Conservation (phyloP, 2,888 invertebrate genomes). For the Agrotis clavis region DNA sequence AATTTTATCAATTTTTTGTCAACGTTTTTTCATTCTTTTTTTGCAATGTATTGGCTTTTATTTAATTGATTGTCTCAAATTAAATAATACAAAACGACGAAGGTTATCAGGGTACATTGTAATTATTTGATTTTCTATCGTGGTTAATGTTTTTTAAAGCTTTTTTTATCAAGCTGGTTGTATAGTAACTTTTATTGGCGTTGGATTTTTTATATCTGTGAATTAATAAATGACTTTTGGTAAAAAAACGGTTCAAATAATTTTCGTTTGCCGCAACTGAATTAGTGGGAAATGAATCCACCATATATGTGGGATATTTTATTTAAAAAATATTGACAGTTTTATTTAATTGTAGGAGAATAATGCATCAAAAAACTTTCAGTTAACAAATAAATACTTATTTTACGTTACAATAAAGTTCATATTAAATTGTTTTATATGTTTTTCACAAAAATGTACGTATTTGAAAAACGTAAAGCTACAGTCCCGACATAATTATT, state of each 20-base stretch:
- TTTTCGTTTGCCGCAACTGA: not conserved
- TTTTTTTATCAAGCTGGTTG: not conserved
- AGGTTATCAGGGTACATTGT: slow-evolving; percentile 5
- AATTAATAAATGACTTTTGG: not conserved
- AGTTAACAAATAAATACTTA: too few relatives aligned
- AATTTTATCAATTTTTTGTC: not conserved
- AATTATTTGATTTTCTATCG: not conserved
- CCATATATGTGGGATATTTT: not conserved
- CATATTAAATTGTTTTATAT: too few relatives aligned
- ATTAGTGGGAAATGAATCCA: not conserved
- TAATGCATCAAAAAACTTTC: too few relatives aligned
- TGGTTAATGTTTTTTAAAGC: too few relatives aligned
- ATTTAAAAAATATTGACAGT: too few relatives aligned
- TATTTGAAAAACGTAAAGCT: not conserved
- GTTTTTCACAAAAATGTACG: too few relatives aligned
- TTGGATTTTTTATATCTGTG: not conserved
- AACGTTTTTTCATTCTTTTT: not conserved
- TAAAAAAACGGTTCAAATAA: not conserved
- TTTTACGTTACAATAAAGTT: too few relatives aligned
- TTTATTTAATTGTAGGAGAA: too few relatives aligned
- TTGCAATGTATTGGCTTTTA: not conserved
- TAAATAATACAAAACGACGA: not conserved
- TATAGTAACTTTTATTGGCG: not conserved
- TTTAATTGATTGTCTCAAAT: slow-evolving; percentile 12
- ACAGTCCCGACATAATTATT: too few relatives aligned